Evolutionary conservation across 2,888 invertebrate species (phyloP).

Genomic region (Leptinotarsa peninsularis): DNA sequence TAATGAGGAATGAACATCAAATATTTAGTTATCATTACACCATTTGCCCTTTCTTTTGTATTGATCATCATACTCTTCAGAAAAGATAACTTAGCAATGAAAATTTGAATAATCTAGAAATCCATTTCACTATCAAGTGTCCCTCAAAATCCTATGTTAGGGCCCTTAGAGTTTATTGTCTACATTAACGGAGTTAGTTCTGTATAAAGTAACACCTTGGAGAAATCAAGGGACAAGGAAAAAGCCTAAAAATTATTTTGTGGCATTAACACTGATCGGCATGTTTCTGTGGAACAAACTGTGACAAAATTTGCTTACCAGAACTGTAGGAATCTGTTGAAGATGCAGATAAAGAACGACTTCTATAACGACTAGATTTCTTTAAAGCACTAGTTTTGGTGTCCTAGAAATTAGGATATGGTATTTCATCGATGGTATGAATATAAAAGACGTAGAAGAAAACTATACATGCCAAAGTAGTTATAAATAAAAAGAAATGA

Average conservation of each 20-base stretch:
- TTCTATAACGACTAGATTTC: constrained; percentile 88
- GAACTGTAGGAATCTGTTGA: constrained; percentile 97
- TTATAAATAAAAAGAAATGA: not conserved
- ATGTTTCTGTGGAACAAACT: constrained; percentile 23
- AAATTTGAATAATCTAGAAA: no score
- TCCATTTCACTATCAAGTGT: no score
- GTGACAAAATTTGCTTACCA: constrained; percentile 67
- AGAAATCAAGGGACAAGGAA: no score
- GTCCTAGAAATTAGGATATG: constrained; percentile 65
- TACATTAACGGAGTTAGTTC: no score
- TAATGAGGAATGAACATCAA: not conserved
- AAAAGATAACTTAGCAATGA: no score
- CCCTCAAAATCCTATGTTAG: no score
- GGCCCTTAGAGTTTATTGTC: no score
- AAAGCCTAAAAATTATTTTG: no score
- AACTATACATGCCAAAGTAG: not conserved
- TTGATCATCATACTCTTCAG: no score
- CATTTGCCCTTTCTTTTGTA: no score
- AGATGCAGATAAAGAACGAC: constrained; percentile 91
- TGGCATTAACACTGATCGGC: not conserved
- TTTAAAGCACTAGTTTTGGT: constrained; percentile 79
- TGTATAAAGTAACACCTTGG: no score
- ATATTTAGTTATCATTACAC: no score
- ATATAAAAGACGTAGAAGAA: not conserved
- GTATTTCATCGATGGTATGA: not conserved